Percentiles rank a stretch among this genome's conserved stretches.
Conservation (phyloP, 2,113 vertebrate species). For the Cyanoliseus patagonus region DNA sequence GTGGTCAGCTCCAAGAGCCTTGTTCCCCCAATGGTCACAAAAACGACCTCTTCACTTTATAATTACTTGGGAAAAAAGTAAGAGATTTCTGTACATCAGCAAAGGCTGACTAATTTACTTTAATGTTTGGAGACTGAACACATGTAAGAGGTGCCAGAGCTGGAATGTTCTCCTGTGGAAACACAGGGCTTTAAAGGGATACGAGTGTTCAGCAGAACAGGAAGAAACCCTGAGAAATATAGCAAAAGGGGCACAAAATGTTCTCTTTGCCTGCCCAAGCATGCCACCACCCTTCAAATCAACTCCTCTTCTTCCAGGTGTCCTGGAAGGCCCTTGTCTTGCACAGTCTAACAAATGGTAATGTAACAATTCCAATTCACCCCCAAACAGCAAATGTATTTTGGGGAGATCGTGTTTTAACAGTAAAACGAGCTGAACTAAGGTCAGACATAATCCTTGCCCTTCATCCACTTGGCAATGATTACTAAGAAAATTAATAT, state of each 20-base stretch:
- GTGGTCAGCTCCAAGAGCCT: neutral
- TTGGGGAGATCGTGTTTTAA: neutral
- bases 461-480: neutral
- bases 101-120: conserved; percentile 16
- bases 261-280: neutral
- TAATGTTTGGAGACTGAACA: conserved; percentile 3
- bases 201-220: neutral
- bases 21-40: neutral
- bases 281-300: neutral
- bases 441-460: neutral
- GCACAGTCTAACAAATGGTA: neutral
- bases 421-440: neutral
- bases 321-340: neutral
- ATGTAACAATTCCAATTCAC: neutral
- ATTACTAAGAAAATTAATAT: neutral
- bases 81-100: neutral
- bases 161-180: neutral
- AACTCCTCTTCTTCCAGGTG: neutral
- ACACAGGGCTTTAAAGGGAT: neutral
- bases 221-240: neutral
- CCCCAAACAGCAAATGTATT: neutral
- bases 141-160: neutral
- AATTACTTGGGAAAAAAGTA: neutral
- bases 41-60: neutral
- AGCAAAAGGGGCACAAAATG: neutral